Conservation (phyloP, 1,140 invertebrate species). For the Stenopsyche tienmushanensis region DNA sequence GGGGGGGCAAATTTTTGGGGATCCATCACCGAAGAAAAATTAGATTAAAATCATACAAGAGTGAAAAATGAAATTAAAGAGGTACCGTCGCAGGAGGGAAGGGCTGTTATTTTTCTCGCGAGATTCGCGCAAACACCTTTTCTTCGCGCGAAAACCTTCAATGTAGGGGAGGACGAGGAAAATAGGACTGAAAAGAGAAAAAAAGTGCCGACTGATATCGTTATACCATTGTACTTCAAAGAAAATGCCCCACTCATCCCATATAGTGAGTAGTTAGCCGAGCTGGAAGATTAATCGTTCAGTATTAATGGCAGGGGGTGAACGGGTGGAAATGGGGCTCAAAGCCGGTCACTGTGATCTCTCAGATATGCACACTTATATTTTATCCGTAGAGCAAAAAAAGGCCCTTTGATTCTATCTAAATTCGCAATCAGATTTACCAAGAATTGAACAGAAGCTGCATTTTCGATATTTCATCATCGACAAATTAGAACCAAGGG, state of each 20-base stretch:
- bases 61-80: conserved; percentile 43
- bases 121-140: conserved; percentile 40
- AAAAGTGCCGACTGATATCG: conserved; percentile 42
- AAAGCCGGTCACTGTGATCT: conserved; percentile 30
- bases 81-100: conserved; percentile 20
- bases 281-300: conserved; percentile 40
- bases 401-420: not conserved
- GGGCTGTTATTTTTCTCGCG: conserved; percentile 41
- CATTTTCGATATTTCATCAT: too few species aligned
- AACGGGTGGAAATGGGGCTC: not conserved
- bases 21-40: conserved; percentile 36
- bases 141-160: conserved; percentile 30
- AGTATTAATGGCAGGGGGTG: conserved; percentile 34
- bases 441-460: too few species aligned
- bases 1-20: conserved; percentile 16
- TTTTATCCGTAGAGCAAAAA: not conserved
- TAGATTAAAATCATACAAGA: conserved; percentile 43
- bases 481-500: too few species aligned
- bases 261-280: conserved; percentile 42
- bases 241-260: conserved; percentile 41
- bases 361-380: not conserved
- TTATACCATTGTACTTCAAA: conserved; percentile 40
- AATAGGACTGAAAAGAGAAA: conserved; percentile 21
- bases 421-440: too few species aligned
- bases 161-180: conserved; percentile 3